Conservation (phyloP, 64 coral and sea anemone species). For the Dendronephthya gigantea region DNA sequence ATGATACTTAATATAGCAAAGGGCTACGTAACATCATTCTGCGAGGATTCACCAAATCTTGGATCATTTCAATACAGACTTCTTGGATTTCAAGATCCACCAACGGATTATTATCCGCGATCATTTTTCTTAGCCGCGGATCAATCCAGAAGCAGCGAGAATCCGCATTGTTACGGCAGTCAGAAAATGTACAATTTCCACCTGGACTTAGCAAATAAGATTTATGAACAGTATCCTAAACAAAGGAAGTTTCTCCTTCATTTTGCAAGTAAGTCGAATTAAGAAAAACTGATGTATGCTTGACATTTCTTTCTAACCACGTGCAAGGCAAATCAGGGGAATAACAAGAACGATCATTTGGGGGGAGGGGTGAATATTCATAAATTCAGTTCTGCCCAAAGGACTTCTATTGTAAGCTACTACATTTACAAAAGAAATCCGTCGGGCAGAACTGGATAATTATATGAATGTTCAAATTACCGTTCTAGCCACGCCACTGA, state of each 20-base stretch:
- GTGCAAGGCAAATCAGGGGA: too few relatives aligned
- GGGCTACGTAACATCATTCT: background rate
- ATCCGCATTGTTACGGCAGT: background rate
- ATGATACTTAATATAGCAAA: background rate
- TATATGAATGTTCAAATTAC: too few relatives aligned
- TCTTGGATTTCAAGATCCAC: background rate
- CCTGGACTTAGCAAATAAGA: background rate
- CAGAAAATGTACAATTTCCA: background rate
- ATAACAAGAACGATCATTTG: too few relatives aligned
- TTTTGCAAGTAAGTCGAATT: background rate
- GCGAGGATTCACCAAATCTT: background rate
- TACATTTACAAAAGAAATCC: too few relatives aligned
- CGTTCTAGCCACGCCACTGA: too few relatives aligned
- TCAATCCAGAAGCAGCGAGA: background rate
- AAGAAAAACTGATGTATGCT: too few relatives aligned
- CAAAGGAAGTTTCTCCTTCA: background rate
- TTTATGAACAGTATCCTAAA: background rate
- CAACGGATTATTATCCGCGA: conserved; percentile 7
- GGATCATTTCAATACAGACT: conserved; percentile 7
- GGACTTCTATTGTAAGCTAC: too few relatives aligned
- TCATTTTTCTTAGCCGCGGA: background rate
- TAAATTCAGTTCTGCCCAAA: too few relatives aligned
- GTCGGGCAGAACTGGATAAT: too few relatives aligned
- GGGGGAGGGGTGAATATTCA: too few relatives aligned
- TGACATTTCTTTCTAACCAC: too few relatives aligned